A percentile compares a stretch with the other conserved stretches of the same genome.
Conservation (phyloP, 2,888 invertebrate genomes). For the Celastrina argiolus region DNA sequence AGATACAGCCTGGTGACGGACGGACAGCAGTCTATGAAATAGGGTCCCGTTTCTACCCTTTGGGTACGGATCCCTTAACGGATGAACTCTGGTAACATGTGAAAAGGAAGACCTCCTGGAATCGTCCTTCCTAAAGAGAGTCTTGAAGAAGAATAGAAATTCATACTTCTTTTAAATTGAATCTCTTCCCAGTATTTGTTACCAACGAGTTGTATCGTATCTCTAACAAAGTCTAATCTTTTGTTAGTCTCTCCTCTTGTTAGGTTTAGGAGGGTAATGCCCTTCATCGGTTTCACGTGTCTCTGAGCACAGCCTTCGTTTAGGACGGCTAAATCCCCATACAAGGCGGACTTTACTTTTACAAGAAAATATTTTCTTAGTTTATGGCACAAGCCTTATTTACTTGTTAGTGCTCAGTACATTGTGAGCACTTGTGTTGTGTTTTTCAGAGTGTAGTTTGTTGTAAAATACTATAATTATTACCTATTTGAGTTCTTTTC, state of each 20-base stretch:
- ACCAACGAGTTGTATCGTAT: not conserved
- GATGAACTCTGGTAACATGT: no score
- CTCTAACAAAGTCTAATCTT: slow-evolving; percentile 3
- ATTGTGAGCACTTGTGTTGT: not conserved
- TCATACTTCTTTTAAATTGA: not conserved
- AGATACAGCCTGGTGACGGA: no score
- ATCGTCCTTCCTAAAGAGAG: not conserved
- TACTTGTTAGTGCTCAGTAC: not conserved
- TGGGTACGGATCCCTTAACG: no score
- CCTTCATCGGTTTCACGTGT: not conserved
- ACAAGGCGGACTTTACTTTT: not conserved
- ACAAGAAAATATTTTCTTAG: not conserved
- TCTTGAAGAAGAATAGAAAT: not conserved
- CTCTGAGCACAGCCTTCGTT: not conserved
- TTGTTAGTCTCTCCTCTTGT: not conserved
- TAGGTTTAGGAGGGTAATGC: not conserved
- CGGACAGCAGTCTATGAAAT: no score
- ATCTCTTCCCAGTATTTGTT: not conserved
- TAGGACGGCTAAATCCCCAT: not conserved
- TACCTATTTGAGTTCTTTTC: not conserved
- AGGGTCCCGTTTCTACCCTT: no score
- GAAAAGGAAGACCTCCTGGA: not conserved
- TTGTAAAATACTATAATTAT: not conserved
- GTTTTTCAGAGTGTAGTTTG: not conserved
- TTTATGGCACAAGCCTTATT: not conserved